Percentiles rank a stretch among this genome's conserved stretches.
These are phyloP conservation scores for Iphiclides podalirius DNA, from an alignment of 2,888 invertebrate genomes.

Conservation along the genomic window DNA sequence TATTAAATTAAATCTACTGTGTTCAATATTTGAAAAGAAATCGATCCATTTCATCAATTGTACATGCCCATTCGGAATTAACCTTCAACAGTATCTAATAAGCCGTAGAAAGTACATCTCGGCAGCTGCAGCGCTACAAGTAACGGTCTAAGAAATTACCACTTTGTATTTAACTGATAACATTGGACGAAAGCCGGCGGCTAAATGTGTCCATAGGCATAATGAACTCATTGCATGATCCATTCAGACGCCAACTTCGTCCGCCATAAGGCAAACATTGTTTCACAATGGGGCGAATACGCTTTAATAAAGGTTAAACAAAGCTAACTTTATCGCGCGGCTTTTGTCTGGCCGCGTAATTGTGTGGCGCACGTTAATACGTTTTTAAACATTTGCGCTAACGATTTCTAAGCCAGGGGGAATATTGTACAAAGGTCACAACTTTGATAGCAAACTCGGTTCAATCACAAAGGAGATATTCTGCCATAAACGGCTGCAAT, in stretches of 20 bases:
- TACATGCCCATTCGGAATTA: neutral
- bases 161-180: slow-evolving; percentile 45
- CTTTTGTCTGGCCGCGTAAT: slow-evolving; percentile 37
- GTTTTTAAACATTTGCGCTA: slow-evolving; percentile 19
- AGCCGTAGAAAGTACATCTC: slow-evolving; percentile 7
- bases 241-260: slow-evolving; percentile 35
- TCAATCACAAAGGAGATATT: too few species aligned
- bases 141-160: slow-evolving; percentile 53
- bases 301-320: slow-evolving; percentile 29
- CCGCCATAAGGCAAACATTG: slow-evolving; percentile 29
- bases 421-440: too few species aligned
- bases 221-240: slow-evolving; percentile 50
- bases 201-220: slow-evolving; percentile 46
- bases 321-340: slow-evolving; percentile 24
- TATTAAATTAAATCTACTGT: too few species aligned
- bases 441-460: too few species aligned
- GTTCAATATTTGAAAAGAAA: too few species aligned
- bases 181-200: slow-evolving; percentile 47
- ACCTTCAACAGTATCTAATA: neutral
- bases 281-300: slow-evolving; percentile 29
- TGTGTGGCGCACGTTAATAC: slow-evolving; percentile 24
- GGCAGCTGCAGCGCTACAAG: slow-evolving; percentile 6
- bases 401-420: slow-evolving; percentile 15
- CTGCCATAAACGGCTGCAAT: too few species aligned
- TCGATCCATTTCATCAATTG: neutral